These are phyloP conservation scores for Acheta domesticus DNA, from an alignment of 2,888 invertebrate genomes.

Conservation along the genomic window DNA sequence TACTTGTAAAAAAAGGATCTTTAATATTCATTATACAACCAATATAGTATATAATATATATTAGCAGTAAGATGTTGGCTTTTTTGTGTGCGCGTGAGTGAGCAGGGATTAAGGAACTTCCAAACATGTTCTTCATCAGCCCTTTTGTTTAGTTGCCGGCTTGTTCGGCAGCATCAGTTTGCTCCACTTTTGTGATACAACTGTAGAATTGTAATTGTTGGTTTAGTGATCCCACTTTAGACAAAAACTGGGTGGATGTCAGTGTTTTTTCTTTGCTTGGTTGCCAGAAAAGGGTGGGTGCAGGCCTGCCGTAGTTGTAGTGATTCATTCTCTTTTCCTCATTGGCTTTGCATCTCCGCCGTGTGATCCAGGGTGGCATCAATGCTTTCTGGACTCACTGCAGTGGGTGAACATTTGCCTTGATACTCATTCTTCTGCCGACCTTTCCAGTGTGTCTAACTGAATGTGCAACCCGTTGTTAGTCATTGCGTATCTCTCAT, in stretches of 20 bases:
- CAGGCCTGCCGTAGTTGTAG: not conserved
- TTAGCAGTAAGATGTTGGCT: constrained; percentile 29
- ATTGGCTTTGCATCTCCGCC: not conserved
- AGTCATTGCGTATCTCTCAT: constrained; percentile 10
- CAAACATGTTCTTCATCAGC: constrained; percentile 34
- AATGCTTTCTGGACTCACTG: not conserved
- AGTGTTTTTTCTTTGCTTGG: not conserved
- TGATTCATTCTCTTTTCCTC: not conserved
- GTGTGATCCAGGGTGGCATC: not conserved
- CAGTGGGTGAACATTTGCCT: not conserved
- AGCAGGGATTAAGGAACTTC: constrained; percentile 24
- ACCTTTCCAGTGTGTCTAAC: constrained; percentile 18
- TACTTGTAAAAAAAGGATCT: constrained; percentile 20
- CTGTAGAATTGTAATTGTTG: not conserved
- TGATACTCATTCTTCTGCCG: not conserved
- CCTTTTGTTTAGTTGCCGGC: constrained; percentile 29
- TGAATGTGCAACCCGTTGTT: constrained; percentile 6
- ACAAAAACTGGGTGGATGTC: constrained; percentile 6
- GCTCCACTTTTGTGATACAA: constrained; percentile 6
- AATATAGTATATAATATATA: constrained; percentile 28
- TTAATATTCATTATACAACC: constrained; percentile 9
- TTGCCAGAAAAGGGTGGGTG: not conserved
- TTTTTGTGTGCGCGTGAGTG: constrained; percentile 30
- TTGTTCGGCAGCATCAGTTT: not conserved
- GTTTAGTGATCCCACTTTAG: not conserved